Evolutionary conservation across 2,888 invertebrate species (phyloP).

Genomic region (Hololepta plana): DNA sequence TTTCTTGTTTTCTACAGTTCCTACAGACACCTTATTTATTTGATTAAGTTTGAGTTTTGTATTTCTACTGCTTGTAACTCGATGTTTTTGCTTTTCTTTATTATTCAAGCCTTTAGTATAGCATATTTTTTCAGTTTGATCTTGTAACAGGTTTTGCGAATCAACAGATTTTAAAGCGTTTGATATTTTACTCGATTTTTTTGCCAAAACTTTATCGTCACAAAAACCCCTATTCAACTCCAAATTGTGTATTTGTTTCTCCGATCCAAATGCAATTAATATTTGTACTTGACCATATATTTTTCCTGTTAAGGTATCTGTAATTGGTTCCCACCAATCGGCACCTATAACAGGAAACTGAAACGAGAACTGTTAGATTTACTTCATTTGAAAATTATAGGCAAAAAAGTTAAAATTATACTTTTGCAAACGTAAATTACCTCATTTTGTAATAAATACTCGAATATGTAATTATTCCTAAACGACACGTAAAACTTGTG

Average conservation of each 20-base stretch:
- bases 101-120: too few species aligned
- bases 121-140: too few species aligned
- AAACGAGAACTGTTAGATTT: conserved; percentile 12
- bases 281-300: conserved; percentile 35
- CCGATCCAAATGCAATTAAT: conserved; percentile 39
- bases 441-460: neutral
- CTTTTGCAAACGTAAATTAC: neutral
- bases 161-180: too few species aligned
- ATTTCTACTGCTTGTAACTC: too few species aligned
- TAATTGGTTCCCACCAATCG: conserved; percentile 38
- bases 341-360: conserved; percentile 40
- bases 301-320: conserved; percentile 26
- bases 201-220: too few species aligned
- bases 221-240: too few species aligned
- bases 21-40: too few species aligned
- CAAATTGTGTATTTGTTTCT: conserved; percentile 36
- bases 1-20: conserved; percentile 6
- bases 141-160: too few species aligned
- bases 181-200: too few species aligned
- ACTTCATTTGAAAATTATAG: too few species aligned
- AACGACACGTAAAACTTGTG: conserved; percentile 43
- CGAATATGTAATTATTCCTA: conserved; percentile 23
- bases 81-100: too few species aligned
- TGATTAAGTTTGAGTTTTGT: too few species aligned
- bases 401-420: conserved; percentile 2